Conservation (phyloP, 2,888 invertebrate species). For the Drosophila meridiana region DNA sequence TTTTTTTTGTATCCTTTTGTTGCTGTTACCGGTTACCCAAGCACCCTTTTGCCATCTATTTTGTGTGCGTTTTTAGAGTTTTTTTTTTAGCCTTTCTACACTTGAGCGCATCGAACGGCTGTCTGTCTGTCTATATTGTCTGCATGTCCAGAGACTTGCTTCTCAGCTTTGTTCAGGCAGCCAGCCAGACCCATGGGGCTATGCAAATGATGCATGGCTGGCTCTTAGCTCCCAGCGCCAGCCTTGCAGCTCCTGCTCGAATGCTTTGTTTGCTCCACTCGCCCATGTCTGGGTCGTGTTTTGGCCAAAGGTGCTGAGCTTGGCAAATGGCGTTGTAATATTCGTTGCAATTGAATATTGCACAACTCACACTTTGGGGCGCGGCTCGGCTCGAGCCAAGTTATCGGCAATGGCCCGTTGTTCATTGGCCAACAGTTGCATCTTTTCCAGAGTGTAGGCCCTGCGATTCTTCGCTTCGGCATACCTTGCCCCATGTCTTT, state of each 20-base stretch:
- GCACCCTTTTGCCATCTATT: conserved; percentile 47
- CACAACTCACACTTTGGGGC: conserved; percentile 45
- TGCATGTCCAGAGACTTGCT: conserved; percentile 20
- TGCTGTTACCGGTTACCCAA: conserved; percentile 48
- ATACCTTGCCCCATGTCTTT: conserved; percentile 13
- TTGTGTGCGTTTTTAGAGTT: conserved; percentile 37
- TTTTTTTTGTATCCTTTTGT: not conserved
- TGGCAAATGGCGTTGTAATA: conserved; percentile 72
- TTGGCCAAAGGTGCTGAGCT: conserved; percentile 66
- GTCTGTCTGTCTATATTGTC: conserved; percentile 39
- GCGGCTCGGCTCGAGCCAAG: conserved; percentile 29
- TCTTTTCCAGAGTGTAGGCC: conserved; percentile 50
- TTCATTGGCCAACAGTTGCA: conserved; percentile 68
- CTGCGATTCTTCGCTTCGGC: conserved; percentile 13
- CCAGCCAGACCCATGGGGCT: conserved; percentile 44
- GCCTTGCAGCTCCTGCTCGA: conserved; percentile 2
- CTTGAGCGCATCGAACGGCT: conserved; percentile 69
- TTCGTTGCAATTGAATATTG: conserved; percentile 62
- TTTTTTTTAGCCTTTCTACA: conserved; percentile 53
- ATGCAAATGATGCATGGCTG: conserved; percentile 64
- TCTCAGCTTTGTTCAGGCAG: conserved; percentile 33
- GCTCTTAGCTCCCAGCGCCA: conserved; percentile 30
- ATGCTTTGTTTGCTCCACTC: conserved; percentile 50
- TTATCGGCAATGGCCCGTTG: conserved; percentile 50
- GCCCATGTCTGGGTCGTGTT: conserved; percentile 54